Evolutionary conservation across 2,113 vertebrate genomes (phyloP), one percentile per base, ranked within the genome.

Genomic region (Caloenas nicobarica): DNA sequence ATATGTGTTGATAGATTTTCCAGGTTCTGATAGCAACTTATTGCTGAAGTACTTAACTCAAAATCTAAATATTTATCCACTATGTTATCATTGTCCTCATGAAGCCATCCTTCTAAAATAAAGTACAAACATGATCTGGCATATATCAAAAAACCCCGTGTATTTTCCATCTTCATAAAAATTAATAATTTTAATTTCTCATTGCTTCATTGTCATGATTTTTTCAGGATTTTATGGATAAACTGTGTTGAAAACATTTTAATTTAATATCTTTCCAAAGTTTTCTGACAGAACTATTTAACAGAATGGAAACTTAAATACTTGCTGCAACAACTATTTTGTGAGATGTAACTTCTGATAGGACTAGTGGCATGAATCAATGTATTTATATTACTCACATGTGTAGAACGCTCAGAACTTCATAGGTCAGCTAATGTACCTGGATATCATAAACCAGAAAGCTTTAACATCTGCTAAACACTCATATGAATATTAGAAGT

Each of bases 21-120:
- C 16, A 76, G 25, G 22, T 54, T 93, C n/a, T 60, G 71, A 48
- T 42, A 72, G 12, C 3, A 78, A 56, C 11, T 38, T 42, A n/a
- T 1, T 5, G 33, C 3, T 81, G 34, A 64, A 76, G 16, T 48
- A 58, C 16, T 76, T 87, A 56, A 56, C 14, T 58, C 14, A 87
- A 71, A 79, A 85, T 48, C 19, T 80, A 87, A 91, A 72, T 87
- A 76, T 82, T 77, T 87, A 82, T 82, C 21, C 8, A 18, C 8
- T 50, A 22, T 33, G 7, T 61, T 76, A 64, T 68, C 69, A 81
- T 16, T 71, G 50, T 53, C 84, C 61, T 51, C 23, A 22, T 7
- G 10, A 91, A 57, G 4, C 3, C 17, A 36, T 50, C 23, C 9
- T 76, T 85, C 85, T 33, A 79, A 86, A 89, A 89, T 65, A 5